phyloP scores from a whole-genome alignment of 2,888 invertebrate genomes.

The Ophion slaviceki region DNA sequence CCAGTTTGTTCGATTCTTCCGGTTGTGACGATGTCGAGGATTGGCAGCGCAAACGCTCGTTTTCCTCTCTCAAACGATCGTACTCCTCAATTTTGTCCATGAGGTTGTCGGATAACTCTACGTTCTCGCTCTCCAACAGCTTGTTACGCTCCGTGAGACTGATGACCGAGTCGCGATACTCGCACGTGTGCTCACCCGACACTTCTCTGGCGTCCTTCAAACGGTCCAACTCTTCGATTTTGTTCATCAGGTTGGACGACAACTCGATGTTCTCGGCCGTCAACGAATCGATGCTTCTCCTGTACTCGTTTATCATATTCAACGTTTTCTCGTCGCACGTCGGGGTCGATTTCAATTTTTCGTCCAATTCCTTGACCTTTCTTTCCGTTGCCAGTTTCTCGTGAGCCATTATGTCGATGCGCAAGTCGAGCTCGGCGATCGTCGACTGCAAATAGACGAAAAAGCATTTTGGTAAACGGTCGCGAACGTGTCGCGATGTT shows the following conservation, averaged over 20 bases:
- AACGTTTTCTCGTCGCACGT: conserved; percentile 65
- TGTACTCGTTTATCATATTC: conserved; percentile 63
- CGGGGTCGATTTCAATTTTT: conserved; percentile 67
- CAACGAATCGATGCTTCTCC: conserved; percentile 70
- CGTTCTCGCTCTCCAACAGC: conserved; percentile 72
- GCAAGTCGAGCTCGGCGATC: conserved; percentile 71
- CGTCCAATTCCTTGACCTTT: conserved; percentile 63
- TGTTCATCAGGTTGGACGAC: conserved; percentile 86
- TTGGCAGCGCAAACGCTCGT: conserved; percentile 65
- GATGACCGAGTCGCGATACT: conserved; percentile 70
- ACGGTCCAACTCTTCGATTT: conserved; percentile 82
- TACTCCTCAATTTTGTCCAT: conserved; percentile 77
- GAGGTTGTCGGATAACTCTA: conserved; percentile 74
- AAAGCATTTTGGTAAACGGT: background rate
- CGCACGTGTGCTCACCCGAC: conserved; percentile 76
- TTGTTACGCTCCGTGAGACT: conserved; percentile 66
- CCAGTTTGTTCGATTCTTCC: conserved; percentile 25
- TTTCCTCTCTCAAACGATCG: conserved; percentile 72
- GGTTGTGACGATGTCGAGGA: background rate
- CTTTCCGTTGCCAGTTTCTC: conserved; percentile 67
- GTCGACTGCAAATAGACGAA: conserved; percentile 65
- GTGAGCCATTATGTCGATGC: conserved; percentile 68
- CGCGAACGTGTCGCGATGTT: background rate
- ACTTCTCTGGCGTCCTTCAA: conserved; percentile 68
- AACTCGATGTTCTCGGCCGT: conserved; percentile 80